Conservation (phyloP, 1,140 invertebrate genomes). For the Vanessa atalanta region DNA sequence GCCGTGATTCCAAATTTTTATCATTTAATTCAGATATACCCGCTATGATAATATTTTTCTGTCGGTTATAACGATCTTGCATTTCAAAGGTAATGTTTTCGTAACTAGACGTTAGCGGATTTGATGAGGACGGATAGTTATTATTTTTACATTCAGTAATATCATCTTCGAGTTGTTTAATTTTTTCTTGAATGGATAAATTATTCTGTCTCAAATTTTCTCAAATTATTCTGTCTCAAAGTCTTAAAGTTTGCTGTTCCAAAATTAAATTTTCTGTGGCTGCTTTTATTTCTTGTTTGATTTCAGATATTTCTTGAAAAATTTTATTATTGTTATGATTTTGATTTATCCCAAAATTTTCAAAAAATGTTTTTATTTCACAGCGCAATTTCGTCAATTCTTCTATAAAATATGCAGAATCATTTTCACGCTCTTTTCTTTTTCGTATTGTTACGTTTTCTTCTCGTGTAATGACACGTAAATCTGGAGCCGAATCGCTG, state of each 20-base stretch:
- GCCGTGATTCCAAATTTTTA: too few species aligned
- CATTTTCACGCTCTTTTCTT: constrained; percentile 14
- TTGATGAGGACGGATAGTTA: too few species aligned
- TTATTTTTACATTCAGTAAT: too few species aligned
- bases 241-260: constrained; percentile 16
- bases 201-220: too few species aligned
- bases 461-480: constrained; percentile 15
- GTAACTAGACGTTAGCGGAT: too few species aligned
- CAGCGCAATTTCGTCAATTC: constrained; percentile 9
- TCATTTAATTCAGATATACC: too few species aligned
- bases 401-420: constrained; percentile 19
- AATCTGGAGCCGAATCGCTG: constrained; percentile 11
- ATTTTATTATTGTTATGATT: constrained; percentile 16
- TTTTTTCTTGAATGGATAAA: too few species aligned
- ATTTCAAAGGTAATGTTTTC: too few species aligned
- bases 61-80: too few species aligned
- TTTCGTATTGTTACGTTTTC: constrained; percentile 11
- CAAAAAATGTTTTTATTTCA: constrained; percentile 18
- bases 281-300: constrained; percentile 18
- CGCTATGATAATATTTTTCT: too few species aligned
- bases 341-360: constrained; percentile 9
- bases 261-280: constrained; percentile 14
- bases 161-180: too few species aligned
- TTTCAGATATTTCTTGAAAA: constrained; percentile 20
- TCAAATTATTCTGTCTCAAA: background rate